Base-by-base conservation (phyloP, 2,113 vertebrate genomes). In the Bucco capensis region DNA sequence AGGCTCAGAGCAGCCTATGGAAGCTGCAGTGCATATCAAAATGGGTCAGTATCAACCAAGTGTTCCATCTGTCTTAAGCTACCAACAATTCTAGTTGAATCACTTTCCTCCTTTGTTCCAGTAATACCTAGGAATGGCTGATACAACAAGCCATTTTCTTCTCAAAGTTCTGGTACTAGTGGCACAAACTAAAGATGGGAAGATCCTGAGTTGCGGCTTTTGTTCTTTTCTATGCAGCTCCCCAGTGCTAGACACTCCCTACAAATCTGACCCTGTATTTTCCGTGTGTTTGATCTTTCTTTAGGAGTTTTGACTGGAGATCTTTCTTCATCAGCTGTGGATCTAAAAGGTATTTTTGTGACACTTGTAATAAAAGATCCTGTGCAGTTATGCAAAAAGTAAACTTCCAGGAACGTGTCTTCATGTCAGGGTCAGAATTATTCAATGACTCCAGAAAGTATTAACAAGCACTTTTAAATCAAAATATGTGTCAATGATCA, bases 51-150 rank as follows among this genome's bases (percentile, higher is more conserved):
- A 42, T 16, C 49, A 72, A 1, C 21, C 10, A 17, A 69, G 30
- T 1, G 1, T 19, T 51, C 6, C 2, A 9, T n/a, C 40, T 31
- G 19, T 5, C 8, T 14, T 35, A 35, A 37, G 28, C 31, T 8
- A 50, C n/a, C 12, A 15, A 8, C 1, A 5, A 6, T 15, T 3
- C 16, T 14, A 51, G 10, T 28, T 22, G 66, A 51, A 64, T 9
- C 33, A 18, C 10, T 9, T 37, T 38, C 31, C 40, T 67, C n/a
- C n/a, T 72, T 33, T 28, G 18, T 57, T 47, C 49, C 16, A 23
- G 22, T 8, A n/a, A 8, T 21, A 44, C 3, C n/a, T 21, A 28
- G 25, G 27, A 57, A 50, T 14, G 9, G 10, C 2, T 15, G 22
- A 35, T 16, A 35, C 0, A 3, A 14, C 11, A 44, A n/a, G n/a